phyloP scores from a whole-genome alignment of 2,113 vertebrate genomes.

The Callipepla squamata region DNA sequence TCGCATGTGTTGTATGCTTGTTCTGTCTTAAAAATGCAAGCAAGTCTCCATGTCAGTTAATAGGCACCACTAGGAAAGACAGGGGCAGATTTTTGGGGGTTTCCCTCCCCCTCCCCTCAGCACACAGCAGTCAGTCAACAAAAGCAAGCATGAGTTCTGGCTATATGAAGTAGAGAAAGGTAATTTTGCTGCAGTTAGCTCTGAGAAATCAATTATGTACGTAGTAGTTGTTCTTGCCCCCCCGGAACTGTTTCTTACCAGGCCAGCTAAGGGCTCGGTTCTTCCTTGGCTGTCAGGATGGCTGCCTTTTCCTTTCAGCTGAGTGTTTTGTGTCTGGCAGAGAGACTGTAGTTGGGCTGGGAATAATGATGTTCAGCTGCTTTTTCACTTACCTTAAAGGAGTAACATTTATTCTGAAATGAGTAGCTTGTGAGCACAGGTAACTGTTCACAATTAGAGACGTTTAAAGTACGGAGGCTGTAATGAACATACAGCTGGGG shows the following conservation, averaged over 20 bases:
- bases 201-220: not conserved
- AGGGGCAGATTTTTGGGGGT: not conserved
- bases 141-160: not conserved
- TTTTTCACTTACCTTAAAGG: not conserved
- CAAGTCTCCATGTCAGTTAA: not conserved
- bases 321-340: not conserved
- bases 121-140: not conserved
- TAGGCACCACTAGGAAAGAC: not conserved
- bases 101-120: not conserved
- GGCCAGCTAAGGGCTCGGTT: not conserved
- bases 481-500: not conserved
- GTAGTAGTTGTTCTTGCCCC: not conserved
- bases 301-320: not conserved
- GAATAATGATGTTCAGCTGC: not conserved
- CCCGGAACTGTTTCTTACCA: not conserved
- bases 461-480: not conserved
- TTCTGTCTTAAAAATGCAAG: not conserved
- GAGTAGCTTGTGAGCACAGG: not conserved
- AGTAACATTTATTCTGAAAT: not conserved
- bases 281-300: not conserved
- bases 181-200: not conserved
- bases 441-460: conserved; percentile 43
- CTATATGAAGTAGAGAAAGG: not conserved
- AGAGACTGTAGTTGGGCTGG: not conserved
- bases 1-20: fast-evolving